Evolutionary conservation across 2,113 vertebrate species (phyloP).

Genomic region (Zosterops hypoxanthus): DNA sequence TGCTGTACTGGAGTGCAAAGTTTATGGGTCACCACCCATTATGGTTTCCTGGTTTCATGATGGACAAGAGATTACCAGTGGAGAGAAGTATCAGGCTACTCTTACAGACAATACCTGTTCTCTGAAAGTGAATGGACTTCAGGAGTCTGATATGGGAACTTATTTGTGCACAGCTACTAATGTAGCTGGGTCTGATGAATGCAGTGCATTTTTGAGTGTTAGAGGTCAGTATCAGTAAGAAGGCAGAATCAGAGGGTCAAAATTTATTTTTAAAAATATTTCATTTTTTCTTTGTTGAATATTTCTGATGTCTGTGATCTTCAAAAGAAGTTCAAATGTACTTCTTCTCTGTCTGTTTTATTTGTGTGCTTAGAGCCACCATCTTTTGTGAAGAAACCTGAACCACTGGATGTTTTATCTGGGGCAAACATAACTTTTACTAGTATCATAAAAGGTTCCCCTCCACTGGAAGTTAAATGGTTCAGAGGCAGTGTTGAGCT

Average conservation of each 20-base stretch:
- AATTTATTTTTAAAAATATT: neutral
- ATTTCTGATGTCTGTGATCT: neutral
- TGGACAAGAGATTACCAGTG: conserved; percentile 84
- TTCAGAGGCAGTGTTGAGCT: conserved; percentile 92
- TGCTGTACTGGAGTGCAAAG: conserved; percentile 89
- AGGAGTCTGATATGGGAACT: conserved; percentile 84
- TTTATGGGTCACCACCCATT: conserved; percentile 91
- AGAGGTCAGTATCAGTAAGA: conserved; percentile 86
- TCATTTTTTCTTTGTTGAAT: neutral
- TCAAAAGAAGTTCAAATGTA: neutral
- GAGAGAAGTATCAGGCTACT: conserved; percentile 86
- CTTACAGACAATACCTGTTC: conserved; percentile 89
- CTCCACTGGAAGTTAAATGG: conserved; percentile 91
- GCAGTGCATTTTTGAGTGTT: conserved; percentile 82
- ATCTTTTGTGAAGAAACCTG: conserved; percentile 89
- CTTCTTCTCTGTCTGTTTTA: neutral
- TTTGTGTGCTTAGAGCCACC: conserved; percentile 85
- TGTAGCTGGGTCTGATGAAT: conserved; percentile 87
- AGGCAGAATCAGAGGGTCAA: neutral
- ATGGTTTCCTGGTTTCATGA: conserved; percentile 91
- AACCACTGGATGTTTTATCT: conserved; percentile 87
- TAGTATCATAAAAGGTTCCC: conserved; percentile 87
- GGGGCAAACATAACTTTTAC: conserved; percentile 85
- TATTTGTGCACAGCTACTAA: conserved; percentile 91
- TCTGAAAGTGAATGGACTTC: conserved; percentile 85